These are phyloP conservation scores for Catharus fuscescens DNA, from an alignment of 2,113 vertebrate species.

Conservation along the genomic window DNA sequence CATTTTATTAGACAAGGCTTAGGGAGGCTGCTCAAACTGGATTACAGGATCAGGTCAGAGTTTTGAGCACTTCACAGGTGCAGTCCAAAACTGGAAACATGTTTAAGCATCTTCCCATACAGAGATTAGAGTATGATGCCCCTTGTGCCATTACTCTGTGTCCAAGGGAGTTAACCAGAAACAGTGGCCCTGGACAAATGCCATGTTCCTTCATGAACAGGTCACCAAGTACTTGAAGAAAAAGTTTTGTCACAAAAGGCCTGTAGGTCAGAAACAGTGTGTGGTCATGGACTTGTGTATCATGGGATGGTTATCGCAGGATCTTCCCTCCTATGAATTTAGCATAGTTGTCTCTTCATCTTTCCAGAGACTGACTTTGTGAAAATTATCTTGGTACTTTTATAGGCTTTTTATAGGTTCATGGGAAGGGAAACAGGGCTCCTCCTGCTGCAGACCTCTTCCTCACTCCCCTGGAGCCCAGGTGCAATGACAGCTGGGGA, in stretches of 20 bases:
- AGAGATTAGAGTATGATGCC: not conserved
- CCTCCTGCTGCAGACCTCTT: not conserved
- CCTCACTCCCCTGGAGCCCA: not conserved
- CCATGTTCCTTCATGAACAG: not conserved
- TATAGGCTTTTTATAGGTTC: not conserved
- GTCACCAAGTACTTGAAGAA: not conserved
- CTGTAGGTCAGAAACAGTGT: not conserved
- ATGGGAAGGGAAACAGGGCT: not conserved
- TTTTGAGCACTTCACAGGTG: not conserved
- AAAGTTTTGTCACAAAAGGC: not conserved
- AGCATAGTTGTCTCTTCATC: not conserved
- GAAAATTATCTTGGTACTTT: not conserved
- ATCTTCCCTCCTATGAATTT: not conserved
- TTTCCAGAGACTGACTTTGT: not conserved
- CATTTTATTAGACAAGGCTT: not conserved
- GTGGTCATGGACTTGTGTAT: not conserved
- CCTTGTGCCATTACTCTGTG: not conserved
- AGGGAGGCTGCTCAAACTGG: not conserved
- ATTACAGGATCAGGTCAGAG: not conserved
- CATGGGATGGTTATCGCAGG: accelerated
- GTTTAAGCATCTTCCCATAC: not conserved
- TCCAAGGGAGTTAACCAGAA: not conserved
- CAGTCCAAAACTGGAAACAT: not conserved
- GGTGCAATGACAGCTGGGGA: not conserved
- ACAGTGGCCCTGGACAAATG: not conserved